Conservation (phyloP, 1,140 invertebrate species). For the Philopotamus ludificatus region DNA sequence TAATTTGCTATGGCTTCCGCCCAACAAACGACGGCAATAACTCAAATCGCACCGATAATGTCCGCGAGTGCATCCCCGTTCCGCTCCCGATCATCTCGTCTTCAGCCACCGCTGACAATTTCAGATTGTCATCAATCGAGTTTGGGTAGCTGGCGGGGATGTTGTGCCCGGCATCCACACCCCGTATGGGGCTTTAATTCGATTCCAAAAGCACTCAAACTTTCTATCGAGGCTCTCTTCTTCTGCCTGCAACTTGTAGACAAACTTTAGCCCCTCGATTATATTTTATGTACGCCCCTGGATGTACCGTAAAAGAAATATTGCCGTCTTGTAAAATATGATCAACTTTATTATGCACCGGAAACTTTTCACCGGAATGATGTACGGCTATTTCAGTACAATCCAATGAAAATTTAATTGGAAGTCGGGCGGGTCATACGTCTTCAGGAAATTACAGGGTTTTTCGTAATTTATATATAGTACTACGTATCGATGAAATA, state of each 20-base stretch:
- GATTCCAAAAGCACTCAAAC: constrained; percentile 28
- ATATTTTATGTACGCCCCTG: background rate
- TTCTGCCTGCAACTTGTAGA: background rate
- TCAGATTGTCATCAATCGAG: constrained; percentile 24
- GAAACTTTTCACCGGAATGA: background rate
- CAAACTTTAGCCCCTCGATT: background rate
- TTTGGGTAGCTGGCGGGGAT: background rate
- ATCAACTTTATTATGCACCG: background rate
- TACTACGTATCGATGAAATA: too few relatives aligned
- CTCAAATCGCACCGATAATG: too few relatives aligned
- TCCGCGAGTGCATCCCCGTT: too few relatives aligned
- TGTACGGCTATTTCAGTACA: too few relatives aligned
- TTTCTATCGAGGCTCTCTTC: constrained; percentile 1
- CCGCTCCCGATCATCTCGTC: background rate
- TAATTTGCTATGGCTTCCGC: too few relatives aligned
- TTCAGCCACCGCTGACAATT: constrained; percentile 1
- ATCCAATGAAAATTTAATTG: background rate
- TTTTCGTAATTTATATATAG: too few relatives aligned
- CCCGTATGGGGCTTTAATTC: constrained; percentile 17
- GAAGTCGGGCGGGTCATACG: background rate
- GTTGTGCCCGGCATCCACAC: background rate
- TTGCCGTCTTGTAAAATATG: background rate
- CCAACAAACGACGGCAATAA: too few relatives aligned
- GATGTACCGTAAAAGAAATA: background rate
- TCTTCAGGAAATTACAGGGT: background rate